Conservation (phyloP, 2,888 invertebrate species). For the Anoplius nigerrimus region DNA sequence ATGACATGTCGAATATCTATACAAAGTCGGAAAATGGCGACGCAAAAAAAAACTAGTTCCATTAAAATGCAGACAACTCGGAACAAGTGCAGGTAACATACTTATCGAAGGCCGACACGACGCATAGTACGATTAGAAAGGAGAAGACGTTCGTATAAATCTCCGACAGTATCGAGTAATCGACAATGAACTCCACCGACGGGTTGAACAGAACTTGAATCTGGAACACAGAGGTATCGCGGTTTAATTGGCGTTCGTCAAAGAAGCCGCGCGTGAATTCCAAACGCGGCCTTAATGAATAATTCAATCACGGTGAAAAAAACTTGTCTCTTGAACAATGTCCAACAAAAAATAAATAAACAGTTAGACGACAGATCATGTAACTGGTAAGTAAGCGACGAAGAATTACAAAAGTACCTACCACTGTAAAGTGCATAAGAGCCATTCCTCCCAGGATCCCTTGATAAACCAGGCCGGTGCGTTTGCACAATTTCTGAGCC, state of each 20-base stretch:
- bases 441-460: constrained; percentile 72
- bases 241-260: too few relatives aligned
- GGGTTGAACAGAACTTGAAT: constrained; percentile 59
- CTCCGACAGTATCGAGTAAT: constrained; percentile 62
- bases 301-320: background rate
- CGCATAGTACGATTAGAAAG: constrained; percentile 61
- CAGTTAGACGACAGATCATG: background rate
- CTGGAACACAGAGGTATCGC: constrained; percentile 37
- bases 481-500: constrained; percentile 65
- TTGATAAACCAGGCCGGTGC: constrained; percentile 66
- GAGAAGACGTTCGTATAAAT: constrained; percentile 66
- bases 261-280: too few relatives aligned
- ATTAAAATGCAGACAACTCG: background rate
- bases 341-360: background rate
- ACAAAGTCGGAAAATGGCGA: too few relatives aligned
- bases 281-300: background rate
- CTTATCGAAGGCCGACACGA: constrained; percentile 69
- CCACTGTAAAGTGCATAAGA: constrained; percentile 68
- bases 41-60: background rate
- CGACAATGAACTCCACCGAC: constrained; percentile 53
- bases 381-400: background rate
- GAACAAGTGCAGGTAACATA: constrained; percentile 33
- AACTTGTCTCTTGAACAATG: too few relatives aligned
- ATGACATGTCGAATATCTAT: too few relatives aligned
- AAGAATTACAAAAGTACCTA: constrained; percentile 38